Evolutionary conservation across 2,797 vertebrate species (phyloP), one percentile per base, ranked within the genome.

Genomic region (Tokudaia muenninki): DNA sequence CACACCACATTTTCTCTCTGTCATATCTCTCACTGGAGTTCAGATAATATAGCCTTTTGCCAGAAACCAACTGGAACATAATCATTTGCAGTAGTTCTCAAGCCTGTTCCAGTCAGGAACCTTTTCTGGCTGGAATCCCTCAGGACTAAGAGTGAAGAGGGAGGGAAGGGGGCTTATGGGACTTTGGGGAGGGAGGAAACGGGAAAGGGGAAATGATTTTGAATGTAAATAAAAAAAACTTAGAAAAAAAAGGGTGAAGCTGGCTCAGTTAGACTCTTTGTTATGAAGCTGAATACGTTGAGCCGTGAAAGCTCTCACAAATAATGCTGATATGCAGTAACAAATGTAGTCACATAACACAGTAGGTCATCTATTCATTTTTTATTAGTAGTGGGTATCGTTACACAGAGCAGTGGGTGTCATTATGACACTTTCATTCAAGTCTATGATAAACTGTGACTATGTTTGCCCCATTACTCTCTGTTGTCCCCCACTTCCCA

Each of bases 21-120:
- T 88, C 50, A 26, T 94, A 0, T 77, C 26, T 96, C 83, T 94
- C 63, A 41, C 67, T 22, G 0, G 83, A 95, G 21, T 90, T 77
- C 77, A 90, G 41, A 74, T 78, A 72, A 90, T 50, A 96, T 1
- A 55, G 52, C 72, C 79, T 96, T 97, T 94, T 21, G 81, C 29
- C 29, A 96, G 78, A 34, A 97, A 63, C 50, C 94, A 90, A 91
- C 52, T 90, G 44, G 31, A 96, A 59, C 50, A 41, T 87, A 77
- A 50, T 29, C 88, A 81, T 74, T 29, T 2, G 93, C 16, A 9
- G 52, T 50, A 52, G 24, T 72, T 94, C 57, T 94, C 74, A 83
- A 12, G 24, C 67, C 86, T 31, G 12, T 94, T 11, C 65, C 80
- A 57, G 50, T 80, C 55, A 92, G 65, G 83, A 93, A 75, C 6